These are phyloP conservation scores for Nephrotoma appendiculata DNA, from an alignment of 2,888 invertebrate species.

Conservation along the genomic window DNA sequence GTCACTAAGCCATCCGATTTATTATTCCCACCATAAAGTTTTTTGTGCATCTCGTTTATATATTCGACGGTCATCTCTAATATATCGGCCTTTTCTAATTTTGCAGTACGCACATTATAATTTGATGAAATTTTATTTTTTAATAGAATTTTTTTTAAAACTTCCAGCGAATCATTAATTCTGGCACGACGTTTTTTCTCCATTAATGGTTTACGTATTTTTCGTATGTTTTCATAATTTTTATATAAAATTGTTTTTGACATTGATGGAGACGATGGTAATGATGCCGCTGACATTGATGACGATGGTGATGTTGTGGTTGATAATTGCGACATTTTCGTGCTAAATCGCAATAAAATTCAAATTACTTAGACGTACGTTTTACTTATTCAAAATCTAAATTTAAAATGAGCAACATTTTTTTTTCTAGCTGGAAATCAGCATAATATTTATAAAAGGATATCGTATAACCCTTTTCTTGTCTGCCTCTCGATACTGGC, in stretches of 20 bases:
- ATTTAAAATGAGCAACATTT: neutral
- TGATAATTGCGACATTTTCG: neutral
- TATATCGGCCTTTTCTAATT: constrained; percentile 50
- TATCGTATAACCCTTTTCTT: neutral
- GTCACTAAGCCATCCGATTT: constrained; percentile 5
- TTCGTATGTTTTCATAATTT: constrained; percentile 10
- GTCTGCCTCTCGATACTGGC: neutral
- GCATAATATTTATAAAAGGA: neutral
- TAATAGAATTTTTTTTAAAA: constrained; percentile 35
- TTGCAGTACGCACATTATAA: constrained; percentile 32
- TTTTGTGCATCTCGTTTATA: constrained; percentile 36
- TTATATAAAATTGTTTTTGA: neutral
- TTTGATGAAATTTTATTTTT: constrained; percentile 27
- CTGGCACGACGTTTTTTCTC: constrained; percentile 38
- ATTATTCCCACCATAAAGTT: constrained; percentile 8
- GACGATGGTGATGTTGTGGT: neutral
- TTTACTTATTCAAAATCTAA: neutral
- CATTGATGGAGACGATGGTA: neutral
- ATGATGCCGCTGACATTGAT: neutral
- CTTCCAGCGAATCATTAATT: constrained; percentile 38
- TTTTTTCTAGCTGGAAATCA: neutral
- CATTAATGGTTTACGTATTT: constrained; percentile 38
- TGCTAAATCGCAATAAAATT: neutral
- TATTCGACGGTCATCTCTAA: constrained; percentile 46
- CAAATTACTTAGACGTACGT: neutral